Evolutionary conservation across 2,888 invertebrate genomes (phyloP), one percentile per base, ranked within the genome.

Genomic region (Agrilus mali): DNA sequence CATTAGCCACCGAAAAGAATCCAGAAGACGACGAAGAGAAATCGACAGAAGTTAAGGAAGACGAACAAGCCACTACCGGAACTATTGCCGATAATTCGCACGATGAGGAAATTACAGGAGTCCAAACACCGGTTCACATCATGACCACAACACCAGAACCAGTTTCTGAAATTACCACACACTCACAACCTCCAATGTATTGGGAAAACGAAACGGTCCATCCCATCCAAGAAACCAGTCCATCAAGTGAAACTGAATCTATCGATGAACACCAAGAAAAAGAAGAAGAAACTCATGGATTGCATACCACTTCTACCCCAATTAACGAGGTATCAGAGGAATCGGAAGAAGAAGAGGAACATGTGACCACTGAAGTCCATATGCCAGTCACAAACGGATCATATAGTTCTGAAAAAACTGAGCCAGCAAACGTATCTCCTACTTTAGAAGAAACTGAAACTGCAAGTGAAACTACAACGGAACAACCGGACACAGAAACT

Each of bases 341-440:
- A 10, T 4, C 4, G 22, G 22, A 22, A 22, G 27, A 27, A 5
- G 27, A 27, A 5, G 60, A 65, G 45, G 58, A 65, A 0, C 59
- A 65, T 50, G 58, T 71, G 0, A 64, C 63, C 1, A 53, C 58
- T 42, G 54, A 61, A 2, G 60, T 60, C 52, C 52, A 68, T 41
- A 60, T 64, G 40, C 69, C 63, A 16, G 63, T 8, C 12, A 4
- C 14, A 58, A 44, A 64, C 63, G 0, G 55, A 58, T 27, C 27
- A 10, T 4, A 27, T 27, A 27, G 27, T 27, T 27, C 64, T 40
- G 63, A 70, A 0, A 59, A 60, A 42, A 57, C 68, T 0, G 64
- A 67, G 45, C 68, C 74, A 0, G 69, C 72, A 56, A 69, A 74
- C 0, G 64, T 66, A 46, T 64, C 72, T 32, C 70, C 63, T 61